Percentiles rank a stretch among this genome's conserved stretches.
These are phyloP conservation scores for Macquaria australasica DNA, from an alignment of 2,113 vertebrate species.

Conservation along the genomic window DNA sequence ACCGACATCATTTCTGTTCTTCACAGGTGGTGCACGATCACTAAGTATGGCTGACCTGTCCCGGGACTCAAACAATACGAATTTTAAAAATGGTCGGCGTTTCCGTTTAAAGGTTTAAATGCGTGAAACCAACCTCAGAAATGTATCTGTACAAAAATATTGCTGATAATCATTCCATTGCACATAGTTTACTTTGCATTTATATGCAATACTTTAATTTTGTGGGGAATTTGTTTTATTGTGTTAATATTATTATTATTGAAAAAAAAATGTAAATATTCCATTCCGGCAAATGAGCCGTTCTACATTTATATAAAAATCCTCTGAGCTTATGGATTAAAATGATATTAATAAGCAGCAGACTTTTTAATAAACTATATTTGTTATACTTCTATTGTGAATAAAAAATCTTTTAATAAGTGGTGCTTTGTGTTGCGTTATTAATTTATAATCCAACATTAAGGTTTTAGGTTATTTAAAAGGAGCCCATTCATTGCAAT, in stretches of 20 bases:
- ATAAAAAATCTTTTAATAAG: slow-evolving; percentile 97
- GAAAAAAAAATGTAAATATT: slow-evolving; percentile 88
- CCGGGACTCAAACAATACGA: background rate
- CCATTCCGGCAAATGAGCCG: slow-evolving; percentile 83
- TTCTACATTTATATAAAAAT: slow-evolving; percentile 93
- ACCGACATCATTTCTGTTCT: background rate
- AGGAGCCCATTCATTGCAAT: background rate
- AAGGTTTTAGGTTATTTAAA: background rate
- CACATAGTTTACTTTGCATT: slow-evolving; percentile 83
- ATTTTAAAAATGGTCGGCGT: background rate
- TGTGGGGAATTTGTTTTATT: slow-evolving; percentile 73
- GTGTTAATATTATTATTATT: slow-evolving; percentile 71
- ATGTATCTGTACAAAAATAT: slow-evolving; percentile 80
- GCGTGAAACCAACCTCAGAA: slow-evolving; percentile 84
- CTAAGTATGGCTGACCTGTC: background rate
- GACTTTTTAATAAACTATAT: slow-evolving; percentile 99
- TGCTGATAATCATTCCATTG: slow-evolving; percentile 88
- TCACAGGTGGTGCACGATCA: background rate
- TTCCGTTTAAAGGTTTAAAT: slow-evolving; percentile 63
- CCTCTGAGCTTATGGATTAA: slow-evolving; percentile 87
- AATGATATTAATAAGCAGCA: slow-evolving; percentile 92
- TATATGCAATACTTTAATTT: slow-evolving; percentile 83
- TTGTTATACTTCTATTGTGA: slow-evolving; percentile 99
- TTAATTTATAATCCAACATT: background rate
- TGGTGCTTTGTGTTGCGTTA: slow-evolving; percentile 9